phyloP scores from a whole-genome alignment of 2,888 invertebrate genomes.

The Cataglyphis rosenhaueri region DNA sequence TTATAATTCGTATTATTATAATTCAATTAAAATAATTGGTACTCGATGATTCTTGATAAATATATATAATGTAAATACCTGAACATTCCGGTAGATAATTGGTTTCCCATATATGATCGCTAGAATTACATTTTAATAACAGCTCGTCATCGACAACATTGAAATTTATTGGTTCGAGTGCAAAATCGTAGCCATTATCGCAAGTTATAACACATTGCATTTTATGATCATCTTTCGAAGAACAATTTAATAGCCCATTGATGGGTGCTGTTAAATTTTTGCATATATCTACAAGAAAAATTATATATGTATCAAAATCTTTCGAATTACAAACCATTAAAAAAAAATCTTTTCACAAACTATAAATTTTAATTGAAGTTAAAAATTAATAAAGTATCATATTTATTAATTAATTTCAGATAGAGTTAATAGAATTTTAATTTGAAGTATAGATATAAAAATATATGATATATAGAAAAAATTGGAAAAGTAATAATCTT shows the following conservation, averaged over 20 bases:
- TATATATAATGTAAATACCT: constrained; percentile 77
- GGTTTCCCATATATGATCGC: constrained; percentile 70
- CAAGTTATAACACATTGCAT: constrained; percentile 88
- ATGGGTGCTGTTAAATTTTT: constrained; percentile 85
- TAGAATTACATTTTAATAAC: constrained; percentile 77
- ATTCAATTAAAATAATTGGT: background rate
- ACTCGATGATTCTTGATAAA: background rate
- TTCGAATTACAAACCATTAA: background rate
- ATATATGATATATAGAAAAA: background rate
- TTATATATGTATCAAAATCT: background rate
- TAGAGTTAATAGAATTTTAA: background rate
- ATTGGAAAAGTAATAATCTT: background rate
- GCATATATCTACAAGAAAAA: constrained; percentile 81
- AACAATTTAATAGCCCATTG: constrained; percentile 86
- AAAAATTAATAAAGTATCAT: background rate
- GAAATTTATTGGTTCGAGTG: constrained; percentile 81
- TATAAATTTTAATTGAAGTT: background rate
- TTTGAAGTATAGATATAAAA: background rate
- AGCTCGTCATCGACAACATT: constrained; percentile 74
- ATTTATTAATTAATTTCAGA: background rate
- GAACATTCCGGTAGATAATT: constrained; percentile 87
- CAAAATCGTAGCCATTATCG: constrained; percentile 88
- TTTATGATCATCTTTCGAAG: constrained; percentile 81
- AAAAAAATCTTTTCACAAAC: background rate
- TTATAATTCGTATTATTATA: background rate